These are phyloP conservation scores for Dendrocopos noguchii DNA, from an alignment of 2,113 vertebrate species.

Conservation along the genomic window DNA sequence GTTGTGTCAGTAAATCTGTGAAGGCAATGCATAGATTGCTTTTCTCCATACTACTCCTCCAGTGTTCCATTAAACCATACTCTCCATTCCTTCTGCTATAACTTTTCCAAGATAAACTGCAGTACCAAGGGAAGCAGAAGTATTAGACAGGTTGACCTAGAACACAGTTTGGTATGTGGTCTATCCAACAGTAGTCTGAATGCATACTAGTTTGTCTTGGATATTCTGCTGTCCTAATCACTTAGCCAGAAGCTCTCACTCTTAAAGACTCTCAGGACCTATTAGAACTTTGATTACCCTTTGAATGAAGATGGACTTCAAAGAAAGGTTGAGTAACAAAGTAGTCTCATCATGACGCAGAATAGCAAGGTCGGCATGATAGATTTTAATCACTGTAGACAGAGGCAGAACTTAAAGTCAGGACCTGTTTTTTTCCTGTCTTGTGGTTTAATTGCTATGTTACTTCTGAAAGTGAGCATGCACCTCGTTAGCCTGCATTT, in stretches of 20 bases:
- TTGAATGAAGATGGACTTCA: neutral
- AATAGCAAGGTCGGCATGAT: neutral
- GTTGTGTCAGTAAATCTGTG: neutral
- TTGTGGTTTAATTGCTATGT: neutral
- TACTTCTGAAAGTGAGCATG: neutral
- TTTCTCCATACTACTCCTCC: neutral
- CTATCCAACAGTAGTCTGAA: neutral
- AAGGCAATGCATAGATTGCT: neutral
- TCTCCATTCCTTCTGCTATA: neutral
- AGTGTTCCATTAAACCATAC: neutral
- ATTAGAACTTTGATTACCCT: neutral
- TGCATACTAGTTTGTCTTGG: neutral
- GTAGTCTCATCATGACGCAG: neutral
- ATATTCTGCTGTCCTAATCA: neutral
- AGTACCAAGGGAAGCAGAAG: neutral
- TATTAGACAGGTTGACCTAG: neutral
- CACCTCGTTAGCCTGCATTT: fast-evolving
- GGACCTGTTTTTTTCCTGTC: neutral
- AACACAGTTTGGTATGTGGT: fast-evolving
- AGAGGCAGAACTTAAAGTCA: neutral
- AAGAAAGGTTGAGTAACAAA: neutral
- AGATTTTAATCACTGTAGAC: neutral
- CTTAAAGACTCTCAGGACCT: neutral
- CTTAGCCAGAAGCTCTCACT: neutral
- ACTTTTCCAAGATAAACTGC: neutral